phyloP scores from a whole-genome alignment of 2,888 invertebrate genomes.

The Artemia sp. region DNA sequence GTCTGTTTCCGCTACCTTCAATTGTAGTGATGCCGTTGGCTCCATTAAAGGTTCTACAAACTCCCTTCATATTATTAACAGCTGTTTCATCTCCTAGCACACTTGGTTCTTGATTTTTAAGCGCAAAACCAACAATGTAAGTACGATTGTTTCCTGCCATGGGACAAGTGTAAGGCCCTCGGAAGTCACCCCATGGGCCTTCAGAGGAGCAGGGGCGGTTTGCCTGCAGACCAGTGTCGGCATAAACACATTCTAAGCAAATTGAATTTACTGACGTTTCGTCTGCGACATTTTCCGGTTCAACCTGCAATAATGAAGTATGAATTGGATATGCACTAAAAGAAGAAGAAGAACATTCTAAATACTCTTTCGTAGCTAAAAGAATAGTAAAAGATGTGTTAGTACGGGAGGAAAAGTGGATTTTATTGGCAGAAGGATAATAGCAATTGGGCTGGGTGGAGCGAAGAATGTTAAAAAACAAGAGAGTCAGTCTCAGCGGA shows the following conservation, averaged over 20 bases:
- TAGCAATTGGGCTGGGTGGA: no score
- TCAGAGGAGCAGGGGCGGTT: conserved; percentile 12
- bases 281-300: background rate
- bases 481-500: no score
- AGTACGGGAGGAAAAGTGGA: no score
- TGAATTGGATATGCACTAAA: no score
- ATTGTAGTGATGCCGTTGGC: background rate
- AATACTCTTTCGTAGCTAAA: no score
- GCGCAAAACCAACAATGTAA: conserved; percentile 8
- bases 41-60: background rate
- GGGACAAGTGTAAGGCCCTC: conserved; percentile 7
- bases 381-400: no score
- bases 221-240: conserved; percentile 9
- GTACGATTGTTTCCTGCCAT: background rate
- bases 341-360: no score
- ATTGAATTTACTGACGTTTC: background rate
- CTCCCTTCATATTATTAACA: conserved; percentile 4
- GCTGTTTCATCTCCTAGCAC: background rate
- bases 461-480: no score
- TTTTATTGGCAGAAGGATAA: no score
- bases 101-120: background rate
- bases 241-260: background rate
- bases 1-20: background rate
- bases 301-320: background rate
- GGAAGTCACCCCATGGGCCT: conserved; percentile 14